Base-by-base conservation (phyloP, 2,888 invertebrate species). In the Dorcus parallelipipedus region DNA sequence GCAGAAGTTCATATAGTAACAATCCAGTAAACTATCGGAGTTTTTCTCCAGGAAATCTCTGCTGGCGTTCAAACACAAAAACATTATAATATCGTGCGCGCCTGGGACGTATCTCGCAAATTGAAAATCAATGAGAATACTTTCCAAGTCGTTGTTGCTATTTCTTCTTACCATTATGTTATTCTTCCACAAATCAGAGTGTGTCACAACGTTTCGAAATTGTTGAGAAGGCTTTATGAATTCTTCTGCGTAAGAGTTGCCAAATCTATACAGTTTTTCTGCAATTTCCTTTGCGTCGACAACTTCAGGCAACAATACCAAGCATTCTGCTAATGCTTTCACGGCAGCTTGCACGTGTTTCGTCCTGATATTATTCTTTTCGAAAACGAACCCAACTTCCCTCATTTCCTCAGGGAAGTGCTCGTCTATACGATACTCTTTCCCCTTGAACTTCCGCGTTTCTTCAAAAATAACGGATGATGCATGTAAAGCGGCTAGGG, bases 91-190 rank as follows among this genome's bases (percentile, higher is more conserved):
- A 66, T 90, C 90, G 39, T 84, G 78, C 26, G 84, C 82, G 0
- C 86, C 84, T 0, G 89, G 87, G 9, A 83, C 83, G 70, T 85
- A 89, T 26, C 86, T 80, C 0, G 83, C 77, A 51, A 88, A 79
- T 75, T 90, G 90, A 68, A 85, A 90, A 73, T 90, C 90, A 2
- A 91, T 83, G 8, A 90, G 71, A 38, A 85, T 71, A 64, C 87
- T 86, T 33, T 84, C 81, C 2, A 83, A 77, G 1, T 85, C 83
- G 38, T 70, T 71, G 0, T 76, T 74, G 38, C 77, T 67, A 14
- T 75, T 71, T 54, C 67, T 79, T 23, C 48, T 42, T 65, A 86
- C 86, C 77, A 87, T 78, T 7, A 86, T 71, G 68, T 87, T 87
- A 65, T 86, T 86, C 45, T 81, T 81, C 86, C 86, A 87, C 5